A percentile compares a stretch with the other conserved stretches of the same genome.
These are phyloP conservation scores for Pseudococcus longispinus DNA, from an alignment of 2,888 invertebrate genomes.

Conservation along the genomic window DNA sequence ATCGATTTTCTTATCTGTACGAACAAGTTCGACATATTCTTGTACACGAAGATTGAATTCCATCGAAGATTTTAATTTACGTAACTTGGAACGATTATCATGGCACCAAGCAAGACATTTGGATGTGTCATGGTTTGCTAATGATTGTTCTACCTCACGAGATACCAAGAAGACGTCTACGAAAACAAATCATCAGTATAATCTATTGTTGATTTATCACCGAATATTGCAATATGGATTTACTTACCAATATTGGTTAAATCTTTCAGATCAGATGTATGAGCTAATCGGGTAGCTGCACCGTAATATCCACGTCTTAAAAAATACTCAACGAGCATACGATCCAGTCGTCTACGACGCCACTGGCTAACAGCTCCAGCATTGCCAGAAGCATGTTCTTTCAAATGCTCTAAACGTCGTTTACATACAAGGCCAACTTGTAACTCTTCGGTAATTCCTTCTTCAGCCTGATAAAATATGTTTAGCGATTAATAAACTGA, in stretches of 20 bases:
- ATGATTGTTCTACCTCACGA: conserved; percentile 84
- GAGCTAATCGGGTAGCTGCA: conserved; percentile 86
- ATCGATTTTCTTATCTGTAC: conserved; percentile 82
- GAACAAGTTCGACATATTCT: conserved; percentile 95
- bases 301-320: conserved; percentile 94
- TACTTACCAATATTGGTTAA: conserved; percentile 84
- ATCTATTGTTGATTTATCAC: neutral
- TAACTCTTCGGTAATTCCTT: conserved; percentile 89
- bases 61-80: conserved; percentile 92
- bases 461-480: conserved; percentile 72
- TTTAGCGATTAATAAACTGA: conserved; percentile 13
- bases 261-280: conserved; percentile 80
- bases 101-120: conserved; percentile 95
- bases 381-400: conserved; percentile 70
- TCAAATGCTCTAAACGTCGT: conserved; percentile 88
- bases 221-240: neutral
- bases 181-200: conserved; percentile 24
- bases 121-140: conserved; percentile 80
- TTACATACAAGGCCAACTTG: conserved; percentile 91
- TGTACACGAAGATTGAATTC: conserved; percentile 93
- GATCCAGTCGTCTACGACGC: conserved; percentile 86
- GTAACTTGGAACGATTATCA: conserved; percentile 92
- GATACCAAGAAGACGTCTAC: conserved; percentile 83
- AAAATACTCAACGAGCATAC: conserved; percentile 97
- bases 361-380: conserved; percentile 73